These are phyloP conservation scores for Pristionchus maxplancki DNA, from an alignment of 2,888 invertebrate species.

Conservation along the genomic window DNA sequence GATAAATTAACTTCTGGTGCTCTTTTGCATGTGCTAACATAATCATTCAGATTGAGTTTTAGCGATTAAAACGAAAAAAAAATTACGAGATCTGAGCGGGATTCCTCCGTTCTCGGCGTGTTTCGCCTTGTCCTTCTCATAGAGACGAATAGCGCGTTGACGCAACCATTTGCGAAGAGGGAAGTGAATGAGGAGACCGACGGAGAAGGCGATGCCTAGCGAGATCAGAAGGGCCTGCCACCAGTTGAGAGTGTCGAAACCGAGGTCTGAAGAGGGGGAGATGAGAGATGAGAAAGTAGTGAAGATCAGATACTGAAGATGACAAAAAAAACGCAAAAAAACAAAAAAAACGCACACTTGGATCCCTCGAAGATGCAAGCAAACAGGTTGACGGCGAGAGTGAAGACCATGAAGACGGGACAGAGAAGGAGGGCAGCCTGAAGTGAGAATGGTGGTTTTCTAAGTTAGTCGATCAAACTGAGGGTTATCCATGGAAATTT, in stretches of 20 bases:
- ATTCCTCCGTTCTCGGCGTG: neutral
- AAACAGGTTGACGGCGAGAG: conserved; percentile 94
- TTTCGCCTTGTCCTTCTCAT: conserved; percentile 43
- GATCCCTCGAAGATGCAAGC: conserved; percentile 92
- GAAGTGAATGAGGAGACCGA: conserved; percentile 46
- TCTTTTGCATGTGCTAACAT: no score
- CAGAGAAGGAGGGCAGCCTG: conserved; percentile 53
- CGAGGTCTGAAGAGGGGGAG: conserved; percentile 60
- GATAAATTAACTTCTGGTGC: neutral
- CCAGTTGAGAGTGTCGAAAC: conserved; percentile 61
- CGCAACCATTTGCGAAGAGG: conserved; percentile 39
- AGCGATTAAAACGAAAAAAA: no score
- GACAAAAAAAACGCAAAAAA: no score
- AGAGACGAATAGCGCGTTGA: conserved; percentile 32
- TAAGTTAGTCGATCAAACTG: neutral
- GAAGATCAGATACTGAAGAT: neutral
- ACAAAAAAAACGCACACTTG: conserved; percentile 65
- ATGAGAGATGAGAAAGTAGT: neutral
- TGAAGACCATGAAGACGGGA: conserved; percentile 81
- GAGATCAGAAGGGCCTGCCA: conserved; percentile 61
- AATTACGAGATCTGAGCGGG: neutral
- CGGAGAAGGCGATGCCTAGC: neutral
- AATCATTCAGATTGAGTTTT: no score
- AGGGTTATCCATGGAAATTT: neutral
- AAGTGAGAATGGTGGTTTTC: neutral